These are phyloP conservation scores for Escarpia spicata DNA, from an alignment of 2,888 invertebrate species.

Conservation along the genomic window DNA sequence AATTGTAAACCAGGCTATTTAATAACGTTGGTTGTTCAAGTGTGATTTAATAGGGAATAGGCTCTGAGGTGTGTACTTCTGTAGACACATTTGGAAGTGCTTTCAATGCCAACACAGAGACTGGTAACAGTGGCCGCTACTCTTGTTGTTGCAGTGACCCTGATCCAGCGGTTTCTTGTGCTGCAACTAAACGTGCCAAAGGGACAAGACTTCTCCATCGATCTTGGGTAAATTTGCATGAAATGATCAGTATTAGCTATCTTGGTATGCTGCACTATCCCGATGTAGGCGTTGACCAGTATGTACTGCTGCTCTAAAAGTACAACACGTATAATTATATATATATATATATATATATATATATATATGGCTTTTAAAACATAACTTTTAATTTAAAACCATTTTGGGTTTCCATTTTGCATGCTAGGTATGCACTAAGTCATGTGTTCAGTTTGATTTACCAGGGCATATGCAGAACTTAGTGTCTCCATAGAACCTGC, in stretches of 20 bases:
- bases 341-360: no score
- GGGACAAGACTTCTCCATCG: conserved; percentile 62
- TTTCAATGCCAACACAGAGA: background rate
- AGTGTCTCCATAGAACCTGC: no score
- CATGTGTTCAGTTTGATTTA: no score
- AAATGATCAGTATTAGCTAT: background rate
- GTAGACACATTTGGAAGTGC: conserved; percentile 7
- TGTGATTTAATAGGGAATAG: background rate
- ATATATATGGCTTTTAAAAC: no score
- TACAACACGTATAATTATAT: no score
- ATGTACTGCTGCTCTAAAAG: background rate
- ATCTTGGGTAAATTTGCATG: conserved; percentile 53
- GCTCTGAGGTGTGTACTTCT: background rate
- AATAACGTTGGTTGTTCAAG: background rate
- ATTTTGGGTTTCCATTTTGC: no score
- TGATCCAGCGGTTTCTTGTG: conserved; percentile 60
- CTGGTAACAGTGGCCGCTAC: background rate
- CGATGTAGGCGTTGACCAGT: no score
- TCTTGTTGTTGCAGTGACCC: conserved; percentile 52
- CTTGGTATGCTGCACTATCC: background rate
- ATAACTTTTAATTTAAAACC: no score
- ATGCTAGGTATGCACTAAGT: no score
- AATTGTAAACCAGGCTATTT: no score
- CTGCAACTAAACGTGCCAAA: conserved; percentile 57
- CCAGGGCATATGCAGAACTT: no score